Evolutionary conservation across 2,113 vertebrate genomes (phyloP).

Genomic region (Labeo rohita): DNA sequence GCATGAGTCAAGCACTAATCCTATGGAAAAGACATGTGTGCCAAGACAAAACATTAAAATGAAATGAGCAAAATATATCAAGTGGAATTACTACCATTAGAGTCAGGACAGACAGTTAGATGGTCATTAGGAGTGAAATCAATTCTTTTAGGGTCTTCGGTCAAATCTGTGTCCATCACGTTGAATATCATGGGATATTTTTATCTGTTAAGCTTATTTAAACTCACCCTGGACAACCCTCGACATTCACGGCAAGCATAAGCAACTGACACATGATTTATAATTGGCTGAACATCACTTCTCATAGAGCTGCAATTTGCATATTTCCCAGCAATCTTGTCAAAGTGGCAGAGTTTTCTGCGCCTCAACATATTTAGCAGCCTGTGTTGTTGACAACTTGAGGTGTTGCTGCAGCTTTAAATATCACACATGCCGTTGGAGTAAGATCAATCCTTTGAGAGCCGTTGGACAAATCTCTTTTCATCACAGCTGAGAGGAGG

Average conservation of each 20-base stretch:
- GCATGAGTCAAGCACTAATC: not conserved
- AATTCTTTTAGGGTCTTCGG: not conserved
- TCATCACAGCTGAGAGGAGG: slow-evolving; percentile 16
- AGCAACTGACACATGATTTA: slow-evolving; percentile 43
- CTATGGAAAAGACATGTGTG: not conserved
- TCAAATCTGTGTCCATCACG: slow-evolving; percentile 6
- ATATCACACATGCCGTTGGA: slow-evolving; percentile 23
- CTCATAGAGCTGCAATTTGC: slow-evolving; percentile 47
- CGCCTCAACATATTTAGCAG: slow-evolving; percentile 52
- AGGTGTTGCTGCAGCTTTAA: slow-evolving; percentile 46
- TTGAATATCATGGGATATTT: not conserved
- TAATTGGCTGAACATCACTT: slow-evolving; percentile 53
- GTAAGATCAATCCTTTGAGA: slow-evolving; percentile 37
- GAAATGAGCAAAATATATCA: slow-evolving; percentile 16
- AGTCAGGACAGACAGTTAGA: not conserved
- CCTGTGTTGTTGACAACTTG: slow-evolving; percentile 46
- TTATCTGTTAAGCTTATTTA: slow-evolving; percentile 25
- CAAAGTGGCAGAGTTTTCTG: slow-evolving; percentile 49
- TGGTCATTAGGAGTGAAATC: slow-evolving; percentile 6
- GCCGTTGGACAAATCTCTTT: slow-evolving; percentile 12
- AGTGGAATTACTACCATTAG: slow-evolving; percentile 6
- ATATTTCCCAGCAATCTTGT: slow-evolving; percentile 52
- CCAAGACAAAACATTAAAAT: not conserved
- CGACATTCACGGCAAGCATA: slow-evolving; percentile 36
- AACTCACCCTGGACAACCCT: slow-evolving; percentile 38